Base-by-base conservation (phyloP, 2,888 invertebrate species). In the Sarcophaga carnaria region DNA sequence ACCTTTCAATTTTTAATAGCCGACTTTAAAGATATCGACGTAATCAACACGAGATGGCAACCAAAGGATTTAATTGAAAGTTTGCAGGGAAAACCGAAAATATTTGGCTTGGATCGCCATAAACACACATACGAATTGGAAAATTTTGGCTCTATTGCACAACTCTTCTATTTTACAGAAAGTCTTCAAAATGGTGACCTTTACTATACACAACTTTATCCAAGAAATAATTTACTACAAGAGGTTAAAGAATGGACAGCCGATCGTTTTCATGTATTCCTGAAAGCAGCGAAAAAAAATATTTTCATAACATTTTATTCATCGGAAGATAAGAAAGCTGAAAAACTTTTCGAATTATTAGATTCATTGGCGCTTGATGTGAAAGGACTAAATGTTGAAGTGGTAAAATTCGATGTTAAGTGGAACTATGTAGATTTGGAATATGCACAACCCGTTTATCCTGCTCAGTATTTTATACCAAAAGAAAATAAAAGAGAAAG, bases 401-500 rank as follows among this genome's bases (percentile, higher is more conserved):
- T 81, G 27, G 37, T 63, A 4, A 75, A 75, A 69, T 62, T 81
- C 3, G 75, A 81, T 69, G 63, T 60, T n/a, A 49, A 75, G 5
- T 14, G 17, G 8, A 81, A 81, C 11, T 69, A 69, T 66, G 69
- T 81, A 47, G 75, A 75, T 14, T 49, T 81, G 75, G 69, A 81
- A 17, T 81, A 69, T 22, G 11, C 49, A 17, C 60, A 75, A 17
- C 14, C 22, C 20, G 70, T 4, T 12, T 81, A 81, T 81, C 81
- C 81, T 0, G 75, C 69, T 6, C 75, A 81, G 27, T 81, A 75
- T 27, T 72, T 81, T 63, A 81, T 81, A 70, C 69, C 75, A 1
- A n/a, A 14, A 49, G 2, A 45, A 14, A 62, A 81, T 49, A 75
- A 60, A 22, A 62, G 49, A 6, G 37, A 37, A 14, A 22, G 5